Percentiles rank a stretch among this genome's conserved stretches.
Evolutionary conservation across 1,140 invertebrate species (phyloP).

Genomic region (Trichonephila clavata): DNA sequence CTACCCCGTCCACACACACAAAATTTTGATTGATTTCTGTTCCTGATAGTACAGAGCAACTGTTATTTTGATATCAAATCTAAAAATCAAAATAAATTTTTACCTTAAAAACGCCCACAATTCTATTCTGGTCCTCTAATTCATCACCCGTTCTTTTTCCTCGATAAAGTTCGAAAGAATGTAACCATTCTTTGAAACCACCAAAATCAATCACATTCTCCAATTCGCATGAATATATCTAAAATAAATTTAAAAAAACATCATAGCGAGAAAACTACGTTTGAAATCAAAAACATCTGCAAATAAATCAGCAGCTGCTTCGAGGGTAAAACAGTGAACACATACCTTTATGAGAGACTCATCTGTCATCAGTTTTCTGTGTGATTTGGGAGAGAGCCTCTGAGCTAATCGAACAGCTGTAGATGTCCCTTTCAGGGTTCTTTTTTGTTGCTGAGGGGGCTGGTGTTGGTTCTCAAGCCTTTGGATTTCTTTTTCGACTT

Average conservation of each 20-base stretch:
- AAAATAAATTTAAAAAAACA: constrained; percentile 24
- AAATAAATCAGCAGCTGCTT: no score
- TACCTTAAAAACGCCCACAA: constrained; percentile 93
- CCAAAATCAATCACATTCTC: constrained; percentile 89
- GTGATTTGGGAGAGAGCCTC: constrained; percentile 86
- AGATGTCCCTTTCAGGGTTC: constrained; percentile 81
- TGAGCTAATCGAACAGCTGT: constrained; percentile 85
- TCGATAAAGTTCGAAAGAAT: constrained; percentile 91
- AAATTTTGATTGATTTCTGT: no score
- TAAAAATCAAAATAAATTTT: not conserved
- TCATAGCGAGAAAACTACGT: not conserved
- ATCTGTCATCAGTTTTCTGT: constrained; percentile 82
- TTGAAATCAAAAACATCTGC: no score
- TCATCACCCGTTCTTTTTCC: constrained; percentile 94
- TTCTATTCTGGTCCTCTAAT: constrained; percentile 90
- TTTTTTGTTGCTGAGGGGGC: constrained; percentile 71
- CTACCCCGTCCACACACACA: no score
- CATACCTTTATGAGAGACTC: constrained; percentile 86
- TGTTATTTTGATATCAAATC: no score
- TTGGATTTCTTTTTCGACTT: constrained; percentile 81
- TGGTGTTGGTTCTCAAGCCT: constrained; percentile 81
- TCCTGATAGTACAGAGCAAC: not conserved
- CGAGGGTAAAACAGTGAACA: not conserved
- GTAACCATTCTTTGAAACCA: constrained; percentile 92
- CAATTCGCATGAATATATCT: constrained; percentile 90